Conservation (phyloP, 1,140 invertebrate species). For the Drosophila azteca region DNA sequence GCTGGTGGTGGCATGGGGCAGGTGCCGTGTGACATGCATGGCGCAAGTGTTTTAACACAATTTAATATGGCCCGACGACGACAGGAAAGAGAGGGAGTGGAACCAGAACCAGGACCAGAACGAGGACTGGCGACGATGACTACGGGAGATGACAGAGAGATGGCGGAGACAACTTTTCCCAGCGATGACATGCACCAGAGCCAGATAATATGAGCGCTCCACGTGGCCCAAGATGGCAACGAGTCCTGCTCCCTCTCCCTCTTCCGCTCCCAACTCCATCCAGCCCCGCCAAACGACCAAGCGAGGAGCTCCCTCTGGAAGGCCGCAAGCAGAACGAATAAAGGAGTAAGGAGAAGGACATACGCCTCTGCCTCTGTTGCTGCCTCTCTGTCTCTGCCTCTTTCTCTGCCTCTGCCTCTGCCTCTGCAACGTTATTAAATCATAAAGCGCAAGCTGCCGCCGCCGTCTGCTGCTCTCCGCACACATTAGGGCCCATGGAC, state of each 20-base stretch:
- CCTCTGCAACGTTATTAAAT: conserved; percentile 72
- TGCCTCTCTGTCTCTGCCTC: conserved; percentile 4
- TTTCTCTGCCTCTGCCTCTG: conserved; percentile 48
- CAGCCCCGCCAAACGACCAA: conserved; percentile 22
- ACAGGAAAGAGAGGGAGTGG: conserved; percentile 30
- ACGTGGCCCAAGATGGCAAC: conserved; percentile 36
- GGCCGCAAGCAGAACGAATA: conserved; percentile 3
- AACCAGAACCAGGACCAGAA: neutral
- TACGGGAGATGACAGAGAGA: conserved; percentile 36
- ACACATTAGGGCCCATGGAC: conserved; percentile 35
- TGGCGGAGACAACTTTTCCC: conserved; percentile 60
- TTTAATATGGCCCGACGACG: conserved; percentile 74
- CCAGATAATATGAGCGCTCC: conserved; percentile 61
- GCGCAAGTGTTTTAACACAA: conserved; percentile 79
- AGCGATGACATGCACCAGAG: conserved; percentile 66
- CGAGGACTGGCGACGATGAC: too few relatives aligned
- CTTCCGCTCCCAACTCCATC: conserved; percentile 3
- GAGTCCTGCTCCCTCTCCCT: neutral
- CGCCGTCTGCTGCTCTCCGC: conserved; percentile 56
- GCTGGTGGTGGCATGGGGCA: neutral
- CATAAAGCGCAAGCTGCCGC: conserved; percentile 73
- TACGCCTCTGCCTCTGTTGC: conserved; percentile 39
- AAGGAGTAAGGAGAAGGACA: neutral
- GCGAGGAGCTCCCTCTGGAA: conserved; percentile 22
- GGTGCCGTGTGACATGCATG: conserved; percentile 57